Evolutionary conservation across 2,888 invertebrate species (phyloP).

Genomic region (Heliconius hortense): DNA sequence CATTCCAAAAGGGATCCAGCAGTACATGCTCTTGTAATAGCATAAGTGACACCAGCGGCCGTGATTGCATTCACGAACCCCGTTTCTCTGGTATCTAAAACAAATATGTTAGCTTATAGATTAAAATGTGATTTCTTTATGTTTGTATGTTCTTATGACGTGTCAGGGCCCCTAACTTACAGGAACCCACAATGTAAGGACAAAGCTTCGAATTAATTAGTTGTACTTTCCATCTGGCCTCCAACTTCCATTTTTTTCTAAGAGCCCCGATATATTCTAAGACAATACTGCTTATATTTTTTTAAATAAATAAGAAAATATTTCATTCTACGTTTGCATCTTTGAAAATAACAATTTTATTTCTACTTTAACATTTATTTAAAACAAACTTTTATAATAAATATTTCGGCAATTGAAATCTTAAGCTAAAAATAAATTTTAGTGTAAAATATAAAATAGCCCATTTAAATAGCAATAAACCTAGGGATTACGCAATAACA

Average conservation of each 20-base stretch:
- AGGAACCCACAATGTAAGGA: too few species aligned
- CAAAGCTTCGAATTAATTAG: neutral
- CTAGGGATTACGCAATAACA: conserved; percentile 36
- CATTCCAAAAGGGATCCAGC: conserved; percentile 93
- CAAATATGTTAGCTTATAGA: conserved; percentile 23
- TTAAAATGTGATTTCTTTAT: neutral
- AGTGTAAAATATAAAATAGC: conserved; percentile 18
- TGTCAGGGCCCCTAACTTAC: too few species aligned
- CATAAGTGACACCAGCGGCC: conserved; percentile 93
- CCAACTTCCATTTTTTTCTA: neutral
- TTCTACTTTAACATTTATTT: neutral
- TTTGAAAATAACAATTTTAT: neutral
- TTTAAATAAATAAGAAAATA: neutral
- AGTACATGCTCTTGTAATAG: conserved; percentile 94
- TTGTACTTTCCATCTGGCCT: neutral
- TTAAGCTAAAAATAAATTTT: neutral
- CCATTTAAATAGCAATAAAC: conserved; percentile 32
- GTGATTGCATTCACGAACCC: conserved; percentile 96
- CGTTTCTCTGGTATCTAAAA: conserved; percentile 93
- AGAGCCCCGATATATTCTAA: too few species aligned
- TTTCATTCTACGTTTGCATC: too few species aligned
- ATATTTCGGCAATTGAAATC: conserved; percentile 6
- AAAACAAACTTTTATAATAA: neutral
- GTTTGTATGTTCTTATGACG: too few species aligned
- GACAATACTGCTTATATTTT: neutral